Evolutionary conservation across 1,140 invertebrate genomes (phyloP).

Genomic region (Drosophila auraria): DNA sequence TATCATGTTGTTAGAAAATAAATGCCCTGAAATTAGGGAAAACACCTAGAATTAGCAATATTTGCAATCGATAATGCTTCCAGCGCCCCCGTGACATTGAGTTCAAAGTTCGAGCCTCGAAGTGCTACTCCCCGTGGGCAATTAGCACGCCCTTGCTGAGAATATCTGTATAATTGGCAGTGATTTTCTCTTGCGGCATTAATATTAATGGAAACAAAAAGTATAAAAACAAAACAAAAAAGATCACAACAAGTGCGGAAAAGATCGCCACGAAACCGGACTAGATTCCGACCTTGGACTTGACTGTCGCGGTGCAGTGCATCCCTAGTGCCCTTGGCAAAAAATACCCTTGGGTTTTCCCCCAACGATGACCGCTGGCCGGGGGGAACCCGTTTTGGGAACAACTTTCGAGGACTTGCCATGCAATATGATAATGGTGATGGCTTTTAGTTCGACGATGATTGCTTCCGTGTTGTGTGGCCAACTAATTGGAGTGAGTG

Average conservation of each 20-base stretch:
- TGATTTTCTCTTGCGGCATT: slow-evolving; percentile 13
- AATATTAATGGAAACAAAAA: slow-evolving; percentile 25
- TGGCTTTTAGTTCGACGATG: slow-evolving; percentile 32
- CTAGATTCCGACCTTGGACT: slow-evolving; percentile 64
- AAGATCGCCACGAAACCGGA: slow-evolving; percentile 28
- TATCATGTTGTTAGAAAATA: not conserved
- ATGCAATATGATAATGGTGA: slow-evolving; percentile 48
- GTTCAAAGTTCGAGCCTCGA: slow-evolving; percentile 11
- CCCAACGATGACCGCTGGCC: not conserved
- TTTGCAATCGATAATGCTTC: not conserved
- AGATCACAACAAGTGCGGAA: slow-evolving; percentile 6
- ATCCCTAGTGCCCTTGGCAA: slow-evolving; percentile 28
- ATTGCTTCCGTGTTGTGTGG: slow-evolving; percentile 61
- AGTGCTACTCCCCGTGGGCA: slow-evolving; percentile 4
- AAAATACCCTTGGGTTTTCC: slow-evolving; percentile 27
- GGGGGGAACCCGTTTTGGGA: slow-evolving; percentile 61
- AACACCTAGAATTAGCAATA: not conserved
- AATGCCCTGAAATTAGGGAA: not conserved
- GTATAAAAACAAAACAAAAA: not conserved
- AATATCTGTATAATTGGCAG: slow-evolving; percentile 23
- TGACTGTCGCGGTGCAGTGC: slow-evolving; percentile 42
- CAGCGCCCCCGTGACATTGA: slow-evolving; percentile 7
- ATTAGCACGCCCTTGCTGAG: slow-evolving; percentile 29
- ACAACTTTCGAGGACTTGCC: slow-evolving; percentile 71
- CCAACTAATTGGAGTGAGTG: slow-evolving; percentile 52